Percentiles rank a stretch among this genome's conserved stretches.
These are phyloP conservation scores for Lophius americanus DNA, from an alignment of 2,797 vertebrate species.

Conservation along the genomic window DNA sequence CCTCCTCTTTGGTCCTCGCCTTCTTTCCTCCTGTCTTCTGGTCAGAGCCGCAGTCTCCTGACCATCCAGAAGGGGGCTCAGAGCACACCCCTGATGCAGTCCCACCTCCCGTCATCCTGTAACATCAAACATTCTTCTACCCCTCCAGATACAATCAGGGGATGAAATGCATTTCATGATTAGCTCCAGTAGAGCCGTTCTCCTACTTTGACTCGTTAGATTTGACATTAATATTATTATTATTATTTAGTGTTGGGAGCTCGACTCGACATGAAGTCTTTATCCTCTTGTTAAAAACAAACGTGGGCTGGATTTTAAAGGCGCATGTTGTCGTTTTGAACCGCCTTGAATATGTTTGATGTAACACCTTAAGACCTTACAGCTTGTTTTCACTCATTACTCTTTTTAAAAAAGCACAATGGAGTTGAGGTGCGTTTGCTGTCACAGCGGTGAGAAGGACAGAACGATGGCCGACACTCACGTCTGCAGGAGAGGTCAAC, in stretches of 20 bases:
- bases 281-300: slow-evolving; percentile 16
- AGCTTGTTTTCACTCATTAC: slow-evolving; percentile 34
- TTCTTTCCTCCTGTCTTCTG: too few relatives aligned
- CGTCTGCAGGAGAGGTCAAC: slow-evolving; percentile 10
- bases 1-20: too few relatives aligned
- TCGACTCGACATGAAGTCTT: slow-evolving; percentile 28
- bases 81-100: too few relatives aligned
- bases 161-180: too few relatives aligned
- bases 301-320: slow-evolving; percentile 20
- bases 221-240: not conserved
- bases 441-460: slow-evolving; percentile 21
- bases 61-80: too few relatives aligned
- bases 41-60: too few relatives aligned
- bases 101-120: too few relatives aligned
- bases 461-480: not conserved
- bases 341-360: slow-evolving; percentile 63
- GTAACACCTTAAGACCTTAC: slow-evolving; percentile 63
- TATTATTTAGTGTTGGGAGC: slow-evolving; percentile 20
- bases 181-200: not conserved
- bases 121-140: too few relatives aligned
- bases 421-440: slow-evolving; percentile 24
- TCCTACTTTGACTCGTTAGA: slow-evolving; percentile 1
- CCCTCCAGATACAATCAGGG: too few relatives aligned
- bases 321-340: slow-evolving; percentile 23
- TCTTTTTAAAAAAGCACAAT: slow-evolving; percentile 42